These are phyloP conservation scores for Tamandua tetradactyla DNA, from an alignment of 2,797 vertebrate species.

Conservation along the genomic window DNA sequence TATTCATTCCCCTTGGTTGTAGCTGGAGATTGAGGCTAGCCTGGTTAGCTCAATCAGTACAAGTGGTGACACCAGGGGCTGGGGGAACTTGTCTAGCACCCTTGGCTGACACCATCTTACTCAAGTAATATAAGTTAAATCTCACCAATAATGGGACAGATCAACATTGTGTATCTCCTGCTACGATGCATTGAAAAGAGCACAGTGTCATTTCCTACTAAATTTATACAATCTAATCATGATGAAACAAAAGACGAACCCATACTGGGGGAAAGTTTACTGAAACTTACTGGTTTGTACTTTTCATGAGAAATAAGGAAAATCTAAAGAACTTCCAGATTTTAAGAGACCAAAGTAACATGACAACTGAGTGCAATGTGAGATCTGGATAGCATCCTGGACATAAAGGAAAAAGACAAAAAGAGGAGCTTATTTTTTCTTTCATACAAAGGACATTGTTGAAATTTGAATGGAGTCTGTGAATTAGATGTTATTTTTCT, in stretches of 20 bases:
- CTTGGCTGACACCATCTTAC: not conserved
- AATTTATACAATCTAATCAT: not conserved
- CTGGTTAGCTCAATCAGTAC: not conserved
- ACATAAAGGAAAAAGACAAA: not conserved
- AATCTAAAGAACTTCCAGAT: not conserved
- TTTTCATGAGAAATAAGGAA: not conserved
- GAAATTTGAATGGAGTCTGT: not conserved
- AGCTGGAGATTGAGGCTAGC: too few relatives aligned
- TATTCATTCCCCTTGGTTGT: not conserved
- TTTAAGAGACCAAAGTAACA: not conserved
- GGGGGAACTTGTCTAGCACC: not conserved
- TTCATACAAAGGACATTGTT: not conserved
- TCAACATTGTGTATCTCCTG: not conserved
- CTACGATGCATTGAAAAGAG: not conserved
- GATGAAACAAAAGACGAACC: not conserved
- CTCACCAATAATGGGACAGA: not conserved
- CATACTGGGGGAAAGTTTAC: not conserved
- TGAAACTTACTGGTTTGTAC: not conserved
- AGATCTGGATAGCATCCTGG: not conserved
- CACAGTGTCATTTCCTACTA: not conserved
- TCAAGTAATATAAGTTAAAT: constrained; percentile 7
- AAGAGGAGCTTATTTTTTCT: not conserved
- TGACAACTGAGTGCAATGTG: not conserved
- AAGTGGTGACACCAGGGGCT: not conserved
- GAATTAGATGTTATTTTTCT: not conserved